Conservation (phyloP, 1,140 invertebrate genomes). For the Drosophila guanche region DNA sequence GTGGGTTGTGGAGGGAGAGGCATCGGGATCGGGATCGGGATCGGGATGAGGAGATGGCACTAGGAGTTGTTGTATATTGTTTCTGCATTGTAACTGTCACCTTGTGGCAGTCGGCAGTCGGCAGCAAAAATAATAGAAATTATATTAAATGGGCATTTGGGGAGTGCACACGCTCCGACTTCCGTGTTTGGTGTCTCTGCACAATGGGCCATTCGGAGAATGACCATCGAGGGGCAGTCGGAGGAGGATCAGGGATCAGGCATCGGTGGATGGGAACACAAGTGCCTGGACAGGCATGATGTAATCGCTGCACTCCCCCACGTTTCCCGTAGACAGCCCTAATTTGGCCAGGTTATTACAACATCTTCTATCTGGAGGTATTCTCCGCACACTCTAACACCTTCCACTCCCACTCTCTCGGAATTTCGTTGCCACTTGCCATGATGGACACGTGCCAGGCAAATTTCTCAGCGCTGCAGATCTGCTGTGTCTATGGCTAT, state of each 20-base stretch:
- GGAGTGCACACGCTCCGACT: conserved; percentile 69
- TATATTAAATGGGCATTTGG: conserved; percentile 79
- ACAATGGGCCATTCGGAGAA: conserved; percentile 68
- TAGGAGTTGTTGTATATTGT: conserved; percentile 70
- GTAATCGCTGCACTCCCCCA: conserved; percentile 35
- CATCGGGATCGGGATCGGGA: too few relatives aligned
- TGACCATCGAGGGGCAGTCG: conserved; percentile 8
- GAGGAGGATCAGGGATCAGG: conserved; percentile 23
- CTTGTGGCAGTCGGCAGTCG: conserved; percentile 69
- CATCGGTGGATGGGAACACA: not conserved
- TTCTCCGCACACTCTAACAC: conserved; percentile 47
- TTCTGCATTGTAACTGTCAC: conserved; percentile 79
- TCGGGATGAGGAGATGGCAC: conserved; percentile 21
- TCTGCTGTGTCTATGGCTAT: conserved; percentile 21
- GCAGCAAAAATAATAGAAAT: conserved; percentile 77
- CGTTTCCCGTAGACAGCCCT: conserved; percentile 22
- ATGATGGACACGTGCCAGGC: conserved; percentile 77
- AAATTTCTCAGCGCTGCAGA: conserved; percentile 53
- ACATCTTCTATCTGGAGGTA: conserved; percentile 37
- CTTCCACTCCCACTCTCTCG: conserved; percentile 39
- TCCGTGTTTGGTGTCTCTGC: conserved; percentile 61
- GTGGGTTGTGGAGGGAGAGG: too few relatives aligned
- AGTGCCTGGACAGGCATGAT: conserved; percentile 34
- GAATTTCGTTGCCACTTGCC: conserved; percentile 37
- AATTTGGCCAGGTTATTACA: conserved; percentile 70